These are phyloP conservation scores for Dusona sp. DNA, from an alignment of 2,888 invertebrate genomes.

Conservation along the genomic window DNA sequence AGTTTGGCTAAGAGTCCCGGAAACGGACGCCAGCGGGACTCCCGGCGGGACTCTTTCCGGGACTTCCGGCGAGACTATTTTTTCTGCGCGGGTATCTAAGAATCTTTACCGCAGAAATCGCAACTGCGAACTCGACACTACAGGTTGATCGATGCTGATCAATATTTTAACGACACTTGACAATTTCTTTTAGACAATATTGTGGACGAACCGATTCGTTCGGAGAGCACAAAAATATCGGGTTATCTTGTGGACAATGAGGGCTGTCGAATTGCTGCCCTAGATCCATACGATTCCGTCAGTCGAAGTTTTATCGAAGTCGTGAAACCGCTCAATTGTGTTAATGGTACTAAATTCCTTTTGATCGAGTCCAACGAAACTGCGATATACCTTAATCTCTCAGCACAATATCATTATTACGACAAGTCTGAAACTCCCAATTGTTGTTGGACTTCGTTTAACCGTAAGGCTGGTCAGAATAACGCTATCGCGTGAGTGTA, in stretches of 20 bases:
- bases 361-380: slow-evolving; percentile 87
- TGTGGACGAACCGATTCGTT: slow-evolving; percentile 54
- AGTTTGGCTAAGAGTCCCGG: too few relatives aligned
- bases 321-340: slow-evolving; percentile 86
- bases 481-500: slow-evolving; percentile 83
- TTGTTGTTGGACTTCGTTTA: slow-evolving; percentile 88
- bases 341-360: slow-evolving; percentile 85
- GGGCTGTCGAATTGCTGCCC: slow-evolving; percentile 89
- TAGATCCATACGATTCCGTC: slow-evolving; percentile 87
- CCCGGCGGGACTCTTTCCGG: too few relatives aligned
- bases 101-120: too few relatives aligned
- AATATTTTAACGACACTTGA: background rate
- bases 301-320: slow-evolving; percentile 86
- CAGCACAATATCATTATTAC: slow-evolving; percentile 85
- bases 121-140: too few relatives aligned
- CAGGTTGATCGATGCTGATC: too few relatives aligned
- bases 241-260: slow-evolving; percentile 87
- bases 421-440: slow-evolving; percentile 85
- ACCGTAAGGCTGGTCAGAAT: slow-evolving; percentile 85
- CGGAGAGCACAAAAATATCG: slow-evolving; percentile 65
- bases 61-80: too few relatives aligned
- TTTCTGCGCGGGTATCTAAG: too few relatives aligned
- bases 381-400: slow-evolving; percentile 86
- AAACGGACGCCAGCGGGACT: too few relatives aligned
- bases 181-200: slow-evolving; percentile 25